Conservation (phyloP, 64 coral and sea anemone species). For the Montipora sp. region DNA sequence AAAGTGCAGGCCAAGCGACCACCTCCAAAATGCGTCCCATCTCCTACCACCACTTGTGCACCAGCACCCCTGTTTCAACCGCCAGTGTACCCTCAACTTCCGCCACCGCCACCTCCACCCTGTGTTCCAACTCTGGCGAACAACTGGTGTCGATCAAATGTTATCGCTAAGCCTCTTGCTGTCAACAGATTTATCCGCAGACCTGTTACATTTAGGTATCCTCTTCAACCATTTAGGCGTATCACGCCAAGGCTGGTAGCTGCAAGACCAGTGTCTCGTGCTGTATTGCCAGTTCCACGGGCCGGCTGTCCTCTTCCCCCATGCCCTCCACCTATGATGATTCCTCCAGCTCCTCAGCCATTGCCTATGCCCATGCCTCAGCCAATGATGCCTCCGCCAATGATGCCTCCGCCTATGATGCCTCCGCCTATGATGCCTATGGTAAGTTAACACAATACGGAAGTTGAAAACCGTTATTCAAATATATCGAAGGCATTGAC, state of each 20-base stretch:
- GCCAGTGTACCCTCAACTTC: constrained; percentile 12
- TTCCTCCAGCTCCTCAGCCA: constrained; percentile 17
- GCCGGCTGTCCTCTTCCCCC: neutral
- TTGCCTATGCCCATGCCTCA: too few species aligned
- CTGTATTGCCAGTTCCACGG: constrained; percentile 29
- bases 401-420: neutral
- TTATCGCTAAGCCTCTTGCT: constrained; percentile 12
- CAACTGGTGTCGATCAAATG: constrained; percentile 40
- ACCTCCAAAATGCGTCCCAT: constrained; percentile 10
- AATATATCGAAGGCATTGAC: neutral
- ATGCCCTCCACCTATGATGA: constrained; percentile 28
- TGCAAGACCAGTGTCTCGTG: constrained; percentile 37
- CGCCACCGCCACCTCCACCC: constrained; percentile 3
- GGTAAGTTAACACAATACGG: neutral
- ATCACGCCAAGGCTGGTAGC: constrained; percentile 30
- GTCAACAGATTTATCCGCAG: constrained; percentile 22
- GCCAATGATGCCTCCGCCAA: constrained; percentile 9
- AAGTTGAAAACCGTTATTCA: neutral
- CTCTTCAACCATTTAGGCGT: constrained; percentile 42
- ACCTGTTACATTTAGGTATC: constrained; percentile 35
- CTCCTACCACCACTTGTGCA: neutral
- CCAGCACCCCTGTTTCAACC: neutral
- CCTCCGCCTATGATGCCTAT: neutral
- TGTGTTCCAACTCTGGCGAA: constrained; percentile 41
- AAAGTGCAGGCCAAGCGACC: constrained; percentile 37